phyloP scores from a whole-genome alignment of 2,888 invertebrate genomes.

The Norana najaformis region DNA sequence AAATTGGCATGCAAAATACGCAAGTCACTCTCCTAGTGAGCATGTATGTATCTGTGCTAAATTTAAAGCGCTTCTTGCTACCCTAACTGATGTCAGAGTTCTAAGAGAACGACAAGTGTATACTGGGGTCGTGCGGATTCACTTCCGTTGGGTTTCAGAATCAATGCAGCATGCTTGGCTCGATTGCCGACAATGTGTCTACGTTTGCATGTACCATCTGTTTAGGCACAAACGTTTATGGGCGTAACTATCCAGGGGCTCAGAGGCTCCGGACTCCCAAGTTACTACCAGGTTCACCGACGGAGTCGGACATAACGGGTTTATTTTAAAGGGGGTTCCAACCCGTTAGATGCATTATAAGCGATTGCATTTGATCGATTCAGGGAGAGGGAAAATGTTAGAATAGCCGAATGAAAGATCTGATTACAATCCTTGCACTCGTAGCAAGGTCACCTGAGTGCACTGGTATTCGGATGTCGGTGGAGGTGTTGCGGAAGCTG shows the following conservation, averaged over 20 bases:
- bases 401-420: background rate
- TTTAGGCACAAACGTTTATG: background rate
- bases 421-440: background rate
- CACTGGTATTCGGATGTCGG: background rate
- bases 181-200: background rate
- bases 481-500: conserved; percentile 1
- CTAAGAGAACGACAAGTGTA: background rate
- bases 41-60: too few relatives aligned
- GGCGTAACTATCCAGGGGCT: background rate
- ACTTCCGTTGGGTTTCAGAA: background rate
- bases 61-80: too few relatives aligned
- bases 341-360: too few relatives aligned
- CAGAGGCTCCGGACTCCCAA: background rate
- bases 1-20: too few relatives aligned
- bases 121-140: background rate
- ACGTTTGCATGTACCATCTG: too few relatives aligned
- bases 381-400: background rate
- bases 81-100: background rate
- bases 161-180: background rate
- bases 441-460: background rate
- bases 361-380: too few relatives aligned
- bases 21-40: too few relatives aligned
- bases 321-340: too few relatives aligned
- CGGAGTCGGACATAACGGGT: too few relatives aligned
- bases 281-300: too few relatives aligned